These are phyloP conservation scores for Chironex yamaguchii DNA, from an alignment of 30 jellyfish, hydroid and myxozoan species.

Conservation along the genomic window DNA sequence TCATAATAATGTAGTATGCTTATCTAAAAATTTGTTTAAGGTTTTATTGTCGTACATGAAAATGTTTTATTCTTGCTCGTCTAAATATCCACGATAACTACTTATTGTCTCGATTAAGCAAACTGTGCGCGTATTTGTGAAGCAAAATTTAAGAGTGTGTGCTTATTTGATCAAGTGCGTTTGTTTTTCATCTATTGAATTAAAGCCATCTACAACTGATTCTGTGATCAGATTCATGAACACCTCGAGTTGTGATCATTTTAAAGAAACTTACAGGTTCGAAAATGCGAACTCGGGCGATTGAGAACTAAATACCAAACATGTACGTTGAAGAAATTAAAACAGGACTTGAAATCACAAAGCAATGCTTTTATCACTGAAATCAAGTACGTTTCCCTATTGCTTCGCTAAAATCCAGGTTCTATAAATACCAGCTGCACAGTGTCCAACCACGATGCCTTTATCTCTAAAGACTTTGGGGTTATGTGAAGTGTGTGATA, in stretches of 20 bases:
- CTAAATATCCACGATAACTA: neutral
- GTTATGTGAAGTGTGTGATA: too few relatives aligned
- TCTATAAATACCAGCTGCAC: neutral
- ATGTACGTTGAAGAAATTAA: neutral
- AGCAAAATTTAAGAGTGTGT: too few relatives aligned
- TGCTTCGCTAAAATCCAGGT: neutral
- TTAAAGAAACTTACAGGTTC: neutral
- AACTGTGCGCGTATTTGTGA: too few relatives aligned
- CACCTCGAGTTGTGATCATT: neutral
- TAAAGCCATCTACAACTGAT: neutral
- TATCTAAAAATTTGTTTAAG: neutral
- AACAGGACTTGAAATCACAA: neutral
- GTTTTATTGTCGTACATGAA: too few relatives aligned
- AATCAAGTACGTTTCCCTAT: neutral
- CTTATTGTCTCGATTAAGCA: neutral
- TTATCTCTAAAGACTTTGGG: neutral
- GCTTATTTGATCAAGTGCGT: too few relatives aligned
- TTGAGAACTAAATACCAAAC: neutral
- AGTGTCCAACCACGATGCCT: neutral
- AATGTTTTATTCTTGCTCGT: neutral
- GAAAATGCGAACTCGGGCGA: neutral
- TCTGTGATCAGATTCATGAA: neutral
- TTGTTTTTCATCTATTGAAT: neutral
- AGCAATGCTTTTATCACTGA: neutral
- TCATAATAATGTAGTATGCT: neutral